These are phyloP conservation scores for Edolisoma coerulescens DNA, from an alignment of 2,113 vertebrate genomes.

Conservation along the genomic window DNA sequence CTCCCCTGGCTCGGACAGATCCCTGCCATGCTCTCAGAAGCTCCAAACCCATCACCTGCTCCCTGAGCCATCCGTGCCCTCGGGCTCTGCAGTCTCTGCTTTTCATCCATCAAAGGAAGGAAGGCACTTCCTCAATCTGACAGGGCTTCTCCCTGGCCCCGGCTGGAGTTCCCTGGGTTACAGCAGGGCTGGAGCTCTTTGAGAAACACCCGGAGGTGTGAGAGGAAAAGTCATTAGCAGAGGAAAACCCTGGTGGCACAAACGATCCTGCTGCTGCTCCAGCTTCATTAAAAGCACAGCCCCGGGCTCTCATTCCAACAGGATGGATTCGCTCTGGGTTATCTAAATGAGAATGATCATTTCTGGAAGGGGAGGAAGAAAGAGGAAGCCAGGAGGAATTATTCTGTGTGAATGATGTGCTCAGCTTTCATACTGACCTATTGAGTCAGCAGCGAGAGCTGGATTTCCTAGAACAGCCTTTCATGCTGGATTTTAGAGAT, in stretches of 20 bases:
- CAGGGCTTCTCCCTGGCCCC: neutral
- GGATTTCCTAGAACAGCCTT: conserved; percentile 20
- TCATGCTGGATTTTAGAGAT: conserved; percentile 31
- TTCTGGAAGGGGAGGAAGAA: neutral
- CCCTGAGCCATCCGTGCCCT: neutral
- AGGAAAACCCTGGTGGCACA: neutral
- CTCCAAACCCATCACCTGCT: neutral
- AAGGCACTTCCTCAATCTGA: neutral
- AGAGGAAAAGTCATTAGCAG: conserved; percentile 31
- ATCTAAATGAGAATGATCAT: conserved; percentile 15
- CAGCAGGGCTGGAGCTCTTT: neutral
- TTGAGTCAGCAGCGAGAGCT: neutral
- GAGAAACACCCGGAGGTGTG: neutral
- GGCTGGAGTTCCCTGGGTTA: neutral
- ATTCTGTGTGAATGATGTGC: neutral
- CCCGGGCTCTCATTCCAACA: neutral
- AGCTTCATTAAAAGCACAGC: conserved; percentile 24
- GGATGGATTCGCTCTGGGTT: neutral
- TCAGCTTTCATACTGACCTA: conserved; percentile 16
- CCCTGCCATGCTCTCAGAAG: neutral
- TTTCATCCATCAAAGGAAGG: neutral
- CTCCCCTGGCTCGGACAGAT: neutral
- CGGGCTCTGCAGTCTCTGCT: neutral
- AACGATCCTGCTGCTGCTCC: conserved; percentile 1
- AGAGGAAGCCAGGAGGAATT: neutral